Conservation (phyloP, 2,113 vertebrate genomes). For the Calidris pugnax region DNA sequence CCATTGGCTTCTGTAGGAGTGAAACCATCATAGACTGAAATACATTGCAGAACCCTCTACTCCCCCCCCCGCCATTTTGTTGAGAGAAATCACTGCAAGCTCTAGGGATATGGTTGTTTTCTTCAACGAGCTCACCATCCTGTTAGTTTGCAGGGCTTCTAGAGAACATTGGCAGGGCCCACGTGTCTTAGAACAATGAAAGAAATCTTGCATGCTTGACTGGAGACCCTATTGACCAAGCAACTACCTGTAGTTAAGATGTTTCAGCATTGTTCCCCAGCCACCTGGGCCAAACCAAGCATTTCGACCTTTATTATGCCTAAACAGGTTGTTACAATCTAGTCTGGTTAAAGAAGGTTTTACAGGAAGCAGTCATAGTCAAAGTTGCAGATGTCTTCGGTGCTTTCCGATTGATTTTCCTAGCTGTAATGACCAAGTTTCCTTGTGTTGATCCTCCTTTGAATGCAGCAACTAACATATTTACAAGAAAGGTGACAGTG, state of each 20-base stretch:
- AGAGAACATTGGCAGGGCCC: not conserved
- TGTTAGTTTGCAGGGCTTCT: not conserved
- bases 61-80: not conserved
- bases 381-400: not conserved
- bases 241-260: not conserved
- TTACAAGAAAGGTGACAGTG: not conserved
- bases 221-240: slow-evolving; percentile 1
- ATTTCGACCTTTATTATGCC: slow-evolving; percentile 21
- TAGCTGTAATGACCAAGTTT: not conserved
- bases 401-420: not conserved
- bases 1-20: not conserved
- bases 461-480: not conserved
- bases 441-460: not conserved
- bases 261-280: slow-evolving; percentile 41
- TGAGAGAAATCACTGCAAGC: not conserved
- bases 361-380: not conserved
- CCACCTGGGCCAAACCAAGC: slow-evolving; percentile 59
- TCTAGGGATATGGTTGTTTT: not conserved
- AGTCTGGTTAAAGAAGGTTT: not conserved
- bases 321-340: not conserved
- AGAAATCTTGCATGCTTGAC: slow-evolving; percentile 28
- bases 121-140: not conserved
- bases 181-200: slow-evolving; percentile 34
- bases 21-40: not conserved
- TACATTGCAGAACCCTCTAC: not conserved